phyloP scores from a whole-genome alignment of 2,113 vertebrate species.

The Thalassoma bifasciatum region DNA sequence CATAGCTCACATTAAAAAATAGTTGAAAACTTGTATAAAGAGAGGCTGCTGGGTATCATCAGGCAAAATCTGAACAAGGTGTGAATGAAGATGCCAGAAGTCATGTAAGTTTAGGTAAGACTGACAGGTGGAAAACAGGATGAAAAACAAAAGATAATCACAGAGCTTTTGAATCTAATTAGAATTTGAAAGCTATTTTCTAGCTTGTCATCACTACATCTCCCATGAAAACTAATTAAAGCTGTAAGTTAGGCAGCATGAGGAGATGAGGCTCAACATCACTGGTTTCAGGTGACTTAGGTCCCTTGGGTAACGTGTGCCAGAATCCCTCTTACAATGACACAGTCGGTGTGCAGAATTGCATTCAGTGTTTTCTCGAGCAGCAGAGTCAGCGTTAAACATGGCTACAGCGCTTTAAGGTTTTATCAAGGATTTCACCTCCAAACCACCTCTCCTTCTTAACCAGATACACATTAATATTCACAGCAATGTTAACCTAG shows the following conservation, averaged over 20 bases:
- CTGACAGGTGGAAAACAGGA: neutral
- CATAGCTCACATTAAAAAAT: neutral
- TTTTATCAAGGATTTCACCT: slow-evolving; percentile 2
- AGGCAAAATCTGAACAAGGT: neutral
- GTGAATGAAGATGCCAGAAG: neutral
- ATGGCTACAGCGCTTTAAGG: neutral
- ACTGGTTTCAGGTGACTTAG: slow-evolving; percentile 37
- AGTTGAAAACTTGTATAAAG: no score
- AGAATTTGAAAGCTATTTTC: neutral
- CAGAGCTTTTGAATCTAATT: neutral
- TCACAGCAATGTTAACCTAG: neutral
- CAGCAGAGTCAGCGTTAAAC: neutral
- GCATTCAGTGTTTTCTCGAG: slow-evolving; percentile 25
- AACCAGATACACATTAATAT: neutral
- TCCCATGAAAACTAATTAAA: neutral
- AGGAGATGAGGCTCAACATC: slow-evolving; percentile 44
- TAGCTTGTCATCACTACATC: neutral
- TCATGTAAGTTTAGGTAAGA: neutral
- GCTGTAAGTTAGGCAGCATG: neutral
- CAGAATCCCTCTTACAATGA: slow-evolving; percentile 35
- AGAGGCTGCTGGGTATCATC: neutral
- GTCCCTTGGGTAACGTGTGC: slow-evolving; percentile 57
- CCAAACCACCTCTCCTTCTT: slow-evolving; percentile 19
- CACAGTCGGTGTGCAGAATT: slow-evolving; percentile 26
- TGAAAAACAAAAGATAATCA: neutral